Conservation (phyloP, 2,113 vertebrate genomes). For the Chrysochloris asiatica region DNA sequence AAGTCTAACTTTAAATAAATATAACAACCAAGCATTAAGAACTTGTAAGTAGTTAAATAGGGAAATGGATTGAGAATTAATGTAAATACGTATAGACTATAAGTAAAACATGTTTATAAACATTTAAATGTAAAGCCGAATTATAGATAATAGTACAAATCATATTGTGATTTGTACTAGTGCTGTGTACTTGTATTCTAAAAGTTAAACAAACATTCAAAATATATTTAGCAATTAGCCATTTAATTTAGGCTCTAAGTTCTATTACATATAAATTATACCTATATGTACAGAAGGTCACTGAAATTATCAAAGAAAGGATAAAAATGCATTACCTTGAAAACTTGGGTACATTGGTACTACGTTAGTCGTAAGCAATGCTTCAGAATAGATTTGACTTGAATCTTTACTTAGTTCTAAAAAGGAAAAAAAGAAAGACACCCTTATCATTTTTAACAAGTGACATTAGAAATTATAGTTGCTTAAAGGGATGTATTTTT, state of each 20-base stretch:
- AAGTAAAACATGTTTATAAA: not conserved
- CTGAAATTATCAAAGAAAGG: constrained; percentile 2
- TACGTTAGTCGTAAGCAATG: constrained; percentile 84
- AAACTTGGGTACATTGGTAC: constrained; percentile 89
- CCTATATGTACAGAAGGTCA: not conserved
- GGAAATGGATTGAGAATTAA: not conserved
- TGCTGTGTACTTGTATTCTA: not conserved
- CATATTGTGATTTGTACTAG: constrained; percentile 11
- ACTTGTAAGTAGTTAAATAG: constrained; percentile 20
- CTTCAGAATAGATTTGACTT: constrained; percentile 80
- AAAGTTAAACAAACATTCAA: constrained; percentile 27
- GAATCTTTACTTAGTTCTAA: constrained; percentile 80
- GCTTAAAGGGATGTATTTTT: not conserved
- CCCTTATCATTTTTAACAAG: constrained; percentile 30
- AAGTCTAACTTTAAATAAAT: constrained; percentile 28
- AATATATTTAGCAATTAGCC: not conserved
- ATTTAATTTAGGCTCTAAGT: constrained; percentile 2
- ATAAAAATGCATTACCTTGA: constrained; percentile 84
- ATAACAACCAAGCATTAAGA: not conserved
- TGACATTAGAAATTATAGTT: constrained; percentile 38
- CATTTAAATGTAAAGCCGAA: constrained; percentile 29
- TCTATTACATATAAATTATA: constrained; percentile 17
- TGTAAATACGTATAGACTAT: not conserved
- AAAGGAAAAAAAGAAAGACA: constrained; percentile 51
- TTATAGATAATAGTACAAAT: too few relatives aligned